Conservation (phyloP, 1,140 invertebrate genomes). For the Hypothenemus hampei region DNA sequence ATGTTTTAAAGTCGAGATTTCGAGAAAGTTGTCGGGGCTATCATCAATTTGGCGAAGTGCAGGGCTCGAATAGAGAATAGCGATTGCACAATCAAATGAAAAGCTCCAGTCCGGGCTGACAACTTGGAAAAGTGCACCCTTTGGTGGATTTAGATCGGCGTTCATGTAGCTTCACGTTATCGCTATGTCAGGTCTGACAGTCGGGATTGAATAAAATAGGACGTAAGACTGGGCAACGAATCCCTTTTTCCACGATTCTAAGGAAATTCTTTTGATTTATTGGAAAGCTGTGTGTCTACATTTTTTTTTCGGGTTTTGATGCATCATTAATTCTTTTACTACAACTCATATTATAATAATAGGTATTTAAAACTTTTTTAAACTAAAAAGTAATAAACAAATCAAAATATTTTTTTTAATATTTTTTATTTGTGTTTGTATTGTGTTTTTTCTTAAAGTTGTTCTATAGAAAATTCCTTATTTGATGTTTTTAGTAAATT, state of each 20-base stretch:
- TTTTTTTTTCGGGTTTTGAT: too few species aligned
- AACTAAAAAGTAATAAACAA: too few species aligned
- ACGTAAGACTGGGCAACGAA: conserved; percentile 3
- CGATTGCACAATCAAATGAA: conserved; percentile 8
- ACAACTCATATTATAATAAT: too few species aligned
- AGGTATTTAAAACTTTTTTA: too few species aligned
- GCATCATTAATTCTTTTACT: too few species aligned
- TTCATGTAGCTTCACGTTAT: conserved; percentile 10
- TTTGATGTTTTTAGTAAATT: too few species aligned
- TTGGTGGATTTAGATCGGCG: conserved; percentile 11
- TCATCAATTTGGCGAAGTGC: conserved; percentile 10
- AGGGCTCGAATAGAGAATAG: conserved; percentile 2
- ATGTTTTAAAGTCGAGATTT: not conserved
- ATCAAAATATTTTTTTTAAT: too few species aligned
- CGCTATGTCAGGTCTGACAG: conserved; percentile 5
- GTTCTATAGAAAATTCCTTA: too few species aligned
- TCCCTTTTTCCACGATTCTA: not conserved
- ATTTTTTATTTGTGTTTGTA: too few species aligned
- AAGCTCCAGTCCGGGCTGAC: not conserved
- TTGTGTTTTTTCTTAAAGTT: too few species aligned
- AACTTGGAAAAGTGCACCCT: conserved; percentile 8
- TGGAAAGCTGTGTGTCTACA: not conserved
- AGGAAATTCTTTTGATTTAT: conserved; percentile 8
- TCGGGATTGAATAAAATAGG: conserved; percentile 9
- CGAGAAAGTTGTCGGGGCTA: not conserved